phyloP scores from a whole-genome alignment of 2,797 vertebrate genomes.

The Bovichtus variegatus region DNA sequence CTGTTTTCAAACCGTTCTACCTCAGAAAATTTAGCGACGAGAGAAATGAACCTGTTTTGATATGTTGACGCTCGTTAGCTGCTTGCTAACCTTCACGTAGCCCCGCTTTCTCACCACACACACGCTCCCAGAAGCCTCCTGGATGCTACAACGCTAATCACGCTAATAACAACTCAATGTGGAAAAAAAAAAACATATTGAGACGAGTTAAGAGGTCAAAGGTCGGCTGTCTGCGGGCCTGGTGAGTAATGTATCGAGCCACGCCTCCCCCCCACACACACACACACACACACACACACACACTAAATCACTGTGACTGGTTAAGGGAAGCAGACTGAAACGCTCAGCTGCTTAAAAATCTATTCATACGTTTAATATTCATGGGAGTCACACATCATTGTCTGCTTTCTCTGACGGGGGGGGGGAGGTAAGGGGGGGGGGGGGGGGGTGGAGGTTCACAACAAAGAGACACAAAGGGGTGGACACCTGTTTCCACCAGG shows the following conservation, averaged over 20 bases:
- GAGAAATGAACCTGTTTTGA: no score
- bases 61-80: neutral
- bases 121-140: neutral
- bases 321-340: slow-evolving; percentile 25
- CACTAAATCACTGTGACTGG: slow-evolving; percentile 3
- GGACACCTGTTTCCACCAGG: slow-evolving; percentile 31
- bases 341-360: slow-evolving; percentile 29
- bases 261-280: slow-evolving; percentile 32
- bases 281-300: slow-evolving; percentile 10
- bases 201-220: slow-evolving; percentile 50
- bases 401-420: slow-evolving; percentile 14
- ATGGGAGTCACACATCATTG: slow-evolving; percentile 50
- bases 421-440: neutral
- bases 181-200: slow-evolving; percentile 49
- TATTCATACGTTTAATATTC: slow-evolving; percentile 54
- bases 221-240: slow-evolving; percentile 18
- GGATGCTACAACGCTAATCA: slow-evolving; percentile 3
- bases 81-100: neutral
- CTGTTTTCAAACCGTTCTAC: no score
- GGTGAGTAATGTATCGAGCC: slow-evolving; percentile 43
- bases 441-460: slow-evolving; percentile 10
- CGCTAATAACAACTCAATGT: slow-evolving; percentile 25
- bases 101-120: neutral
- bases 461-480: slow-evolving; percentile 43
- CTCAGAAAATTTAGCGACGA: no score